phyloP scores from a whole-genome alignment of 2,113 vertebrate species.

The Cathartes aura region DNA sequence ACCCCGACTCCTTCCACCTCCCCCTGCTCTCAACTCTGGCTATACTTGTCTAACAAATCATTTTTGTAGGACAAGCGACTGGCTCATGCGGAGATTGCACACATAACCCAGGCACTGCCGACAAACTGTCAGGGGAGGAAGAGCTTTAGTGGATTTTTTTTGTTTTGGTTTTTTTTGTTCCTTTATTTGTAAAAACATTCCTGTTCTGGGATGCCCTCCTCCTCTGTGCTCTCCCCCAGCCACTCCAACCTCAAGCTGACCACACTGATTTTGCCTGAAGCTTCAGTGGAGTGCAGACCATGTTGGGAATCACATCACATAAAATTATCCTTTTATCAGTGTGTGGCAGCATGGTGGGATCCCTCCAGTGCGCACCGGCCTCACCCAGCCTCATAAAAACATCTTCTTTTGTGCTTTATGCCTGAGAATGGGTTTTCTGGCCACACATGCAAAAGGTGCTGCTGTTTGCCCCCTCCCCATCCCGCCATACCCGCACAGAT shows the following conservation, averaged over 20 bases:
- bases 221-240: neutral
- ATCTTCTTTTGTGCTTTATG: neutral
- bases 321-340: neutral
- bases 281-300: neutral
- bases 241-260: neutral
- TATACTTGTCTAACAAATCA: constrained; percentile 55
- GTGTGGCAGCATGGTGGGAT: neutral
- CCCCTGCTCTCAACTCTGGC: constrained; percentile 32
- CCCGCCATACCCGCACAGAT: fast-evolving
- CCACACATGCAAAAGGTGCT: neutral
- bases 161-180: neutral
- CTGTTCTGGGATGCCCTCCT: neutral
- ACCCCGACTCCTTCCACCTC: neutral
- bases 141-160: neutral
- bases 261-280: neutral
- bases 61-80: constrained; percentile 56
- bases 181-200: neutral
- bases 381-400: neutral
- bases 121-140: neutral
- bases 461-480: neutral
- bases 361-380: neutral
- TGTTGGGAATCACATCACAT: neutral
- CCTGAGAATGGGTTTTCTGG: neutral
- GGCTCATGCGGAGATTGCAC: neutral
- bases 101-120: neutral